Percentiles rank a stretch among this genome's conserved stretches.
phyloP scores from a whole-genome alignment of 2,888 invertebrate species.

The Deilephila porcellus region DNA sequence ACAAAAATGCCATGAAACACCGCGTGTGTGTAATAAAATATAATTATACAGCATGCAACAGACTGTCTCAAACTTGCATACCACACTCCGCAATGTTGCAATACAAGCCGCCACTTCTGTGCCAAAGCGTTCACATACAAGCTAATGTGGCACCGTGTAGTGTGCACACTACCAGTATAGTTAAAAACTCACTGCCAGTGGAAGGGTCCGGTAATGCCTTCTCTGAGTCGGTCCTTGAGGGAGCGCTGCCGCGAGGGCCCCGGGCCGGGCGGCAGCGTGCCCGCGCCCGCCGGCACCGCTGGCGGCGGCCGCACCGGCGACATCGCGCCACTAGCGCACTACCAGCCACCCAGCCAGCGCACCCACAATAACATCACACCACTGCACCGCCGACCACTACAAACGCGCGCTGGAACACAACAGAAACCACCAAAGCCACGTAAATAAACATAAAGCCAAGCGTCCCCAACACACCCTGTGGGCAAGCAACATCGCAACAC shows the following conservation, averaged over 20 bases:
- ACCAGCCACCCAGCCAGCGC: conserved; percentile 55
- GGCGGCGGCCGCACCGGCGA: conserved; percentile 68
- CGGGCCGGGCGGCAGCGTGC: conserved; percentile 76
- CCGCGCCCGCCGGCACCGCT: conserved; percentile 73
- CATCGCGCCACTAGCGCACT: conserved; percentile 57
- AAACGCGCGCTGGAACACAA: conserved; percentile 80
- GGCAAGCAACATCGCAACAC: conserved; percentile 15
- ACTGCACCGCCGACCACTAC: conserved; percentile 70
- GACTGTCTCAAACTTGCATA: neutral
- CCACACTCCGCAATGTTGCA: conserved; percentile 17
- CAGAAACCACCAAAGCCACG: conserved; percentile 77
- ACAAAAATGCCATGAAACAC: conserved; percentile 4
- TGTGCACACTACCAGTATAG: conserved; percentile 31
- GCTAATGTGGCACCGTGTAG: conserved; percentile 19
- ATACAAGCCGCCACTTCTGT: conserved; percentile 24
- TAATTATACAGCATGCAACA: conserved; percentile 16
- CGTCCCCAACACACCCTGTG: conserved; percentile 45
- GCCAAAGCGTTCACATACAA: conserved; percentile 23
- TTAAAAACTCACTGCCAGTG: conserved; percentile 90
- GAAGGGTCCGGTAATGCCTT: conserved; percentile 91
- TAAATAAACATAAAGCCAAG: conserved; percentile 77
- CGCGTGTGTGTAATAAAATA: neutral
- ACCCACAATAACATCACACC: conserved; percentile 68
- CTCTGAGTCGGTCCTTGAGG: conserved; percentile 90
- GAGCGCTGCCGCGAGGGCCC: conserved; percentile 90